Base-by-base conservation (phyloP, 2,888 invertebrate species). In the Mythimna loreyi region DNA sequence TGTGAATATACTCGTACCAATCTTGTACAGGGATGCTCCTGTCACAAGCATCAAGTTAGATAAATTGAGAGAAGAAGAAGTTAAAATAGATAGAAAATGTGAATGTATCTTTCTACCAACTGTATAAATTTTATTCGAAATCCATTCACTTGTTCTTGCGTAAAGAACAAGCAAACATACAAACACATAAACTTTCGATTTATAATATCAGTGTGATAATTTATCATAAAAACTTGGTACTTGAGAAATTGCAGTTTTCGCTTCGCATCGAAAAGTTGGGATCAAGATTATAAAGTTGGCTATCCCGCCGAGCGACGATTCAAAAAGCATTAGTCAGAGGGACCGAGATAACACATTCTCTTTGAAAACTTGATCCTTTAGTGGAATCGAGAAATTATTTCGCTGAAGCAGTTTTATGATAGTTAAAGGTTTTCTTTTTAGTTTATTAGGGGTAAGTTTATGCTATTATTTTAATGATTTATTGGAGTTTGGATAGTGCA, bases 201-300 rank as follows among this genome's bases (percentile, higher is more conserved):
- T 40, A 19, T 40, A 40, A 40, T 40, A 19, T 28, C 74, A 62
- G 66, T 63, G 58, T 58, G 49, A 75, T 73, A 67, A 77, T 78
- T 77, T 83, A 71, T 76, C 70, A 78, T 74, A 79, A 72, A 71
- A 82, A 82, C 72, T 82, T 83, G n/a, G 61, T 76, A 74, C 75
- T 83, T 83, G 80, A 81, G 80, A 87, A 85, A 87, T 90, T 88
- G 87, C 87, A 90, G 89, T 90, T 90, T 90, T 82, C 82, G 85
- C 82, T 86, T 84, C 81, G 83, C 80, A 85, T 83, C 79, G 81
- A 78, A 89, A 93, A 92, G 87, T 92, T 92, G 68, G 83, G 82
- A 92, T 91, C 88, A 84, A 91, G 92, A 92, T 92, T 90, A 90
- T 89, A 87, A 91, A 92, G 89, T 92, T 92, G 77, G 84, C 70